Evolutionary conservation across 2,888 invertebrate species (phyloP), one percentile per base, ranked within the genome.

Genomic region (Odontomyia ornata): DNA sequence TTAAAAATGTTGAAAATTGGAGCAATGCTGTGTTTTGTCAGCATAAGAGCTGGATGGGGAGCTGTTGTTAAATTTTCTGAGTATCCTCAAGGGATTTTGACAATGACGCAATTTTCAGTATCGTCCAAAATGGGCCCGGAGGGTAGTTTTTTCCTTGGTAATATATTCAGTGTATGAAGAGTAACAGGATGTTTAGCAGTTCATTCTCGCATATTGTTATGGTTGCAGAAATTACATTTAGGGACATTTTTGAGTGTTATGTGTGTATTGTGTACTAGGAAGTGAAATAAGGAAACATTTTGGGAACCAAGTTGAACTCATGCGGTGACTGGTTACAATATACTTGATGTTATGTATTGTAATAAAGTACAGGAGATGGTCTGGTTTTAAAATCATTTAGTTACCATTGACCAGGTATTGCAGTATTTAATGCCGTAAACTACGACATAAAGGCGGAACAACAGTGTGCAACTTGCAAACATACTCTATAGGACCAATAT

Each of bases 101-200:
- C 76, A 79, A 79, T 73, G 76, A 64, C 67, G 65, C 76, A 56
- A 76, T 56, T 76, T 65, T 75, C 52, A 56, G 76, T 76, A 76
- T 67, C 76, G 75, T 78, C 67, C 30, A 30, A 77, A 73, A 76
- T 56, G 67, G 67, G 69, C 69, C 78, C 57, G 21, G 65, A 76
- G 78, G 78, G 78, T 60, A 60, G 27, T 72, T 75, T 62, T 62
- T 46, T 52, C n/a, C 30, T 72, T 15, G 46, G 43, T 23, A 60
- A 75, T 46, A 30, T 64, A 25, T 56, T 64, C 67, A 11, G 25
- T 47, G 67, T 30, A 60, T 27, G 36, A 3, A 11, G 62, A 21
- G 65, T 77, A 76, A 72, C 64, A 79, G 64, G 73, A 77, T 79
- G 76, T 77, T 79, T 79, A 79, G 56, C 79, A 79, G 79, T 77